Evolutionary conservation across 2,113 vertebrate genomes (phyloP), one percentile per base, ranked within the genome.

Genomic region (Ovibos moschatus): DNA sequence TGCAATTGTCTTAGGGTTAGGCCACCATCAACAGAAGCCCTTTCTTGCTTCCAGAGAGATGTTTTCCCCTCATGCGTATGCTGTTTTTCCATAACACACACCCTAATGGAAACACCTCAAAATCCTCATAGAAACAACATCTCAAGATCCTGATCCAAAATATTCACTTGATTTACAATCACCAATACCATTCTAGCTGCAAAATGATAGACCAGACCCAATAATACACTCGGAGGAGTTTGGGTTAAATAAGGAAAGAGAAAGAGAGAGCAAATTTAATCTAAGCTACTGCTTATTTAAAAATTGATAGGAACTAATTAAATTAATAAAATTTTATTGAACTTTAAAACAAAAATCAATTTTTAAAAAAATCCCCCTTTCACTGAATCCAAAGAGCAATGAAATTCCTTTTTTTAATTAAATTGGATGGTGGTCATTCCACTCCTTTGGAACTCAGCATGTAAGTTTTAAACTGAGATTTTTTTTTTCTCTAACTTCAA

Each of bases 251-350:
- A 51, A 50, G 74, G 19, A 89, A 11, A 86, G 51, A 21, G 21
- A 86, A 19, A 67, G 36, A 79, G 40, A 23, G 15, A 17, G 27
- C 17, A 91, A 84, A 88, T 97, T 97, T 96, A 91, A 98, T 94
- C 86, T 97, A 97, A 97, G 86, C 91, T 81, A 94, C 57, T 81
- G 89, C 89, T 94, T 97, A 96, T 91, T 97, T 97, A 97, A 97
- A 98, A 98, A 97, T 97, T 97, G 96, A 98, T 98, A 95, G 95
- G 91, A 87, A 94, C 97, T 96, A 98, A 98, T 97, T 98, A 97
- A 97, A 98, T 98, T 96, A 98, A 98, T 97, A 97, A 97, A 97
- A 96, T 96, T 87, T 97, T 97, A 98, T 96, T 95, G 96, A 97
- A 87, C 97, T 97, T 94, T 87, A 96, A 97, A 94, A 97, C 88